Evolutionary conservation across 2,888 invertebrate genomes (phyloP).

Genomic region (Drosophila leonis): DNA sequence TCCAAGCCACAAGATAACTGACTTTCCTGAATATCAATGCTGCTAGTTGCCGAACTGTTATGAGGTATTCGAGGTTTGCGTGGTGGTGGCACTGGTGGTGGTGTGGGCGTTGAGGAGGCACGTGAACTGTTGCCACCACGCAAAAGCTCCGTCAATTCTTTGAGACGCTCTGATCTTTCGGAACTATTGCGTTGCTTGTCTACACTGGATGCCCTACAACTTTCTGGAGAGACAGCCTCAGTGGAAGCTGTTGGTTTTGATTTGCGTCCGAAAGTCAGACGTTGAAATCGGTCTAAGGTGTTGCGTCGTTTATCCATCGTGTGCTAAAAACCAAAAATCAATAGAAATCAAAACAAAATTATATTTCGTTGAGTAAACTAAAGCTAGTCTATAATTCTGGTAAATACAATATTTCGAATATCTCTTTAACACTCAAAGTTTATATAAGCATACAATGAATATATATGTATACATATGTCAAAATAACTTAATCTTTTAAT

Average conservation of each 20-base stretch:
- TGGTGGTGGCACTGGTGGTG: constrained; percentile 87
- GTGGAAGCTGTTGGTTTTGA: constrained; percentile 70
- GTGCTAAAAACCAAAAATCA: constrained; percentile 64
- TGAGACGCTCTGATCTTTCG: constrained; percentile 90
- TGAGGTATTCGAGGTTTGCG: constrained; percentile 84
- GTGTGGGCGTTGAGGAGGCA: constrained; percentile 87
- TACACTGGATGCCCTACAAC: constrained; percentile 36
- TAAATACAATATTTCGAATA: neutral
- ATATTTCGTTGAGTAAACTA: neutral
- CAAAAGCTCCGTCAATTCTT: constrained; percentile 92
- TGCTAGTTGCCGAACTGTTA: constrained; percentile 85
- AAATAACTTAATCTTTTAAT: neutral
- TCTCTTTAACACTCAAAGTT: neutral
- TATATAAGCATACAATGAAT: neutral
- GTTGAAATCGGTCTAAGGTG: constrained; percentile 93
- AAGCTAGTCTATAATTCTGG: neutral
- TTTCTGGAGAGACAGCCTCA: constrained; percentile 35
- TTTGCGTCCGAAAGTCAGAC: constrained; percentile 89
- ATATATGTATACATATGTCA: neutral
- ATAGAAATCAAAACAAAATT: constrained; percentile 16
- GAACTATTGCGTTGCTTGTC: constrained; percentile 83
- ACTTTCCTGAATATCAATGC: constrained; percentile 81
- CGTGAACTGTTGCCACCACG: constrained; percentile 86
- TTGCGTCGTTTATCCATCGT: constrained; percentile 86
- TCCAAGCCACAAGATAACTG: constrained; percentile 25